phyloP scores from a whole-genome alignment of 2,797 vertebrate genomes.

The Alca torda region DNA sequence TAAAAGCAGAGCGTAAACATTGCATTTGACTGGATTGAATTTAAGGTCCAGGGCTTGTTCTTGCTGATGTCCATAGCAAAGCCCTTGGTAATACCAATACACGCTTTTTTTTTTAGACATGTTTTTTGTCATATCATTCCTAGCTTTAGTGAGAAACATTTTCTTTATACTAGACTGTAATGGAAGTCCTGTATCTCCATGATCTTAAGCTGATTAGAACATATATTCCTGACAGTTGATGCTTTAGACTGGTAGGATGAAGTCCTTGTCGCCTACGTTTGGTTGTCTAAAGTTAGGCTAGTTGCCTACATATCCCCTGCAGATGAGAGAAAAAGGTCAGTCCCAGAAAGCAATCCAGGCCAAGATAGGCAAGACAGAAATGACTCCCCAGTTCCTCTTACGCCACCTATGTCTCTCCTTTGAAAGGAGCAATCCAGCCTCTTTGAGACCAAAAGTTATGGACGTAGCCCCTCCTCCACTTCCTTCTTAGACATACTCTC shows the following conservation, averaged over 20 bases:
- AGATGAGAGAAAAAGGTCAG: neutral
- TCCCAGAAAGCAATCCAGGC: neutral
- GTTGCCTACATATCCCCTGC: neutral
- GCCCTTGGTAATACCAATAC: neutral
- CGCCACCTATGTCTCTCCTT: neutral
- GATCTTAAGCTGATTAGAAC: neutral
- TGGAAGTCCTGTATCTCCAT: neutral
- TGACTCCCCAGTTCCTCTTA: neutral
- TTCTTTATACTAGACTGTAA: neutral
- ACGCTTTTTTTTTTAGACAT: accelerated
- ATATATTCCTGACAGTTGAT: neutral
- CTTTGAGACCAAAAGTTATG: neutral
- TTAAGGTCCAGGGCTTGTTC: neutral
- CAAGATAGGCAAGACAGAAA: neutral
- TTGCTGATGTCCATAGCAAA: neutral
- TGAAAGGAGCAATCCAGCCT: neutral
- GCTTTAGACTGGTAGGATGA: neutral
- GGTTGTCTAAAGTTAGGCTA: neutral
- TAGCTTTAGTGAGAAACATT: neutral
- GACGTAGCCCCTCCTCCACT: neutral
- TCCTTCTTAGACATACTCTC: neutral
- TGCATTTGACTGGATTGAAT: neutral
- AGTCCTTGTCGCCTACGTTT: neutral
- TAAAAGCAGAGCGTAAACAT: neutral
- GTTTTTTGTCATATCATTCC: neutral